Evolutionary conservation across 2,888 invertebrate genomes (phyloP).

Genomic region (Hyles lineata): DNA sequence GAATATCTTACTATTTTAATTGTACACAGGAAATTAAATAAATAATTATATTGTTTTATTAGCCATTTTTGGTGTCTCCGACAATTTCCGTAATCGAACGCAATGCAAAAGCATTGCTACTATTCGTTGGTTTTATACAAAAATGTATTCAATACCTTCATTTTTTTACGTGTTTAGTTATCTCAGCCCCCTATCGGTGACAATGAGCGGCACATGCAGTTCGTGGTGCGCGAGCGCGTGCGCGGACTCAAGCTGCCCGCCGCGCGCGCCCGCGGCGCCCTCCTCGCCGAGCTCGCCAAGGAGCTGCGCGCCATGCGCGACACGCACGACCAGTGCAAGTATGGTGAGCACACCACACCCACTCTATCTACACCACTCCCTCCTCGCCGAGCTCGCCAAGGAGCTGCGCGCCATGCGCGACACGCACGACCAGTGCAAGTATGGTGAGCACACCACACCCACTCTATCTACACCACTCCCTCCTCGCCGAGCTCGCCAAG

Average conservation of each 20-base stretch:
- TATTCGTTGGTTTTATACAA: neutral
- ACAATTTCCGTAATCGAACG: too few relatives aligned
- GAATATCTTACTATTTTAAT: too few relatives aligned
- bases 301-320: constrained; percentile 95
- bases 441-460: constrained; percentile 56
- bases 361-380: neutral
- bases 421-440: constrained; percentile 89
- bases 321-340: constrained; percentile 89
- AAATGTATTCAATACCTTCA: too few relatives aligned
- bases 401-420: constrained; percentile 95
- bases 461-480: neutral
- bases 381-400: constrained; percentile 93
- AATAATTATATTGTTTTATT: too few relatives aligned
- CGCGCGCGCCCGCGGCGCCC: constrained; percentile 92
- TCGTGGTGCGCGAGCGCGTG: constrained; percentile 93
- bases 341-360: constrained; percentile 56
- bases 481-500: constrained; percentile 93
- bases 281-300: constrained; percentile 93
- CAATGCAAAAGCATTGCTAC: neutral
- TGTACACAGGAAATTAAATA: too few relatives aligned
- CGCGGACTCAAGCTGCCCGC: constrained; percentile 91
- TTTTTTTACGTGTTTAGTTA: constrained; percentile 72
- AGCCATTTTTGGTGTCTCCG: too few relatives aligned
- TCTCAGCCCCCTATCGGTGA: constrained; percentile 93
- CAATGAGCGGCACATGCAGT: constrained; percentile 93